Evolutionary conservation across 2,797 vertebrate species (phyloP).

Genomic region (Gymnothorax reevesii): DNA sequence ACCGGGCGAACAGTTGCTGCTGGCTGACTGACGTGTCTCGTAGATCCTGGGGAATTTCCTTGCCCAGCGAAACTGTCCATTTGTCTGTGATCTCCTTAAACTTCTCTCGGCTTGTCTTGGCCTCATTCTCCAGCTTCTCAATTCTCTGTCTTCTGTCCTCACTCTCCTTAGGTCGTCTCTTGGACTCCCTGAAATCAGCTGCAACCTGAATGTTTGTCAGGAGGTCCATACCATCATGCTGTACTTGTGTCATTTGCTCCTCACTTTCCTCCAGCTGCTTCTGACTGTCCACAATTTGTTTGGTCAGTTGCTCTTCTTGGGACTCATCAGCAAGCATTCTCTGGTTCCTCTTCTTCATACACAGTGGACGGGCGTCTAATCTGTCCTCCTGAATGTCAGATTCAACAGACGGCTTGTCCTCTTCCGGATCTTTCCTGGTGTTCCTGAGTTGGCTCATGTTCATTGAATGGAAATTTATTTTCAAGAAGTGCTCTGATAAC

Average conservation of each 20-base stretch:
- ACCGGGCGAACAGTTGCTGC: constrained; percentile 66
- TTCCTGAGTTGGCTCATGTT: too few relatives aligned
- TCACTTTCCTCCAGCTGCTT: too few relatives aligned
- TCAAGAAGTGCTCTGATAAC: too few relatives aligned
- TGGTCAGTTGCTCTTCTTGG: too few relatives aligned
- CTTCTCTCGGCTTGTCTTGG: constrained; percentile 68
- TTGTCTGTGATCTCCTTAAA: constrained; percentile 74
- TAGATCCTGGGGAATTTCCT: constrained; percentile 70
- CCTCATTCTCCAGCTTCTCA: constrained; percentile 75
- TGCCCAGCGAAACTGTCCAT: constrained; percentile 67
- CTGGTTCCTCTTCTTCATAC: too few relatives aligned
- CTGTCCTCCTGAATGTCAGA: too few relatives aligned
- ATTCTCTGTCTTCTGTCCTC: constrained; percentile 68
- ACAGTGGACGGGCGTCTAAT: too few relatives aligned
- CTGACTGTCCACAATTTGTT: too few relatives aligned
- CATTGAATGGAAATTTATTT: too few relatives aligned
- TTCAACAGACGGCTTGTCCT: too few relatives aligned
- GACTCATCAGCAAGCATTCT: too few relatives aligned
- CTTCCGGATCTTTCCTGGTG: too few relatives aligned
- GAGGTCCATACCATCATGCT: constrained; percentile 66
- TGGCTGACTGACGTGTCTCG: constrained; percentile 73
- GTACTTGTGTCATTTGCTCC: constrained; percentile 67
- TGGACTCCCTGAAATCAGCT: constrained; percentile 71
- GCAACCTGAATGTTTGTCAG: constrained; percentile 80
- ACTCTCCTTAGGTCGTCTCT: constrained; percentile 67